Evolutionary conservation across 2,888 invertebrate genomes (phyloP), one percentile per base, ranked within the genome.

Genomic region (Phyllotreta striolata): DNA sequence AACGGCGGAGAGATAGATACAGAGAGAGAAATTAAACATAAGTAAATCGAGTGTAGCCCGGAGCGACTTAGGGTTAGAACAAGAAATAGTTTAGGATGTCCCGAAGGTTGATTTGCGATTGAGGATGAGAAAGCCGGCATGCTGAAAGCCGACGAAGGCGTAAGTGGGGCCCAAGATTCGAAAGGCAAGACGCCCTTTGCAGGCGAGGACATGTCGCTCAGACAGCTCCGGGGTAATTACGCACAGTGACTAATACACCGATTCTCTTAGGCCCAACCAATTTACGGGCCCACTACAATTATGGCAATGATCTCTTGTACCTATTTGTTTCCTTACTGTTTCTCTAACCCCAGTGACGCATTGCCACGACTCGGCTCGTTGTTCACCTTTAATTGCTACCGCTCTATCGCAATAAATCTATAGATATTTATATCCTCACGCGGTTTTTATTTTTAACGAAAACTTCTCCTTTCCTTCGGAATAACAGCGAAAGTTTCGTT

Each of bases 201-300:
- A 77, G 77, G 77, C 77, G 78, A 79, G 79, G 81, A 81, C 81
- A 81, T 80, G 78, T 80, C 80, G 78, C 78, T 78, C 77, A 78
- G 77, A 78, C 77, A 74, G 79, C 79, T 79, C 73, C 72, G 66
- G 78, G 80, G 80, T 79, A 81, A 81, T 81, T 81, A 81, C 79
- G 79, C 78, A 78, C 78, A 79, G 79, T 80, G 80, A 80, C 76
- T 81, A 80, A 80, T 80, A 80, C 62, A 68, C 68, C 61, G 67
- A 64, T 77, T 77, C 77, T 77, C 77, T 62, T 57, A 76, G 78
- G 77, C 77, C 77, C 75, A 76, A 78, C 79, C 80, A 80, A 81
- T 81, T 81, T 80, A 78, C 78, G 71, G 72, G 73, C 75, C 74
- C 69, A 67, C 63, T 69, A 66, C 65, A 52, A 60, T 60, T 60